Evolutionary conservation across 2,797 vertebrate species (phyloP).

Genomic region (Melanotaenia parkinsoni): DNA sequence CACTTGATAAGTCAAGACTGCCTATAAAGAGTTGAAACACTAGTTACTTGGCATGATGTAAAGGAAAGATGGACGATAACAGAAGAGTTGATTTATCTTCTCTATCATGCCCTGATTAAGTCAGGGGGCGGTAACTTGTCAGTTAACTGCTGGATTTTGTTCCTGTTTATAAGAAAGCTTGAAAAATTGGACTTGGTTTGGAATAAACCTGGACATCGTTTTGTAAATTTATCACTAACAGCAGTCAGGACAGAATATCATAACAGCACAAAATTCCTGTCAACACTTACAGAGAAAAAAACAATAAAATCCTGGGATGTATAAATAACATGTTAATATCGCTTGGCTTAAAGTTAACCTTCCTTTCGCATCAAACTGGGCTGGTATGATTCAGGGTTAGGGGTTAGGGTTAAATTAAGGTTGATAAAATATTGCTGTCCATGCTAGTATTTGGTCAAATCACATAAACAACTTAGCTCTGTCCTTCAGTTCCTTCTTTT

Average conservation of each 20-base stretch:
- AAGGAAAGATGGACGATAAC: conserved; percentile 43
- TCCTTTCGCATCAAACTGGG: not conserved
- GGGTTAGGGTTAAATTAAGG: not conserved
- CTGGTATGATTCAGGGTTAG: not conserved
- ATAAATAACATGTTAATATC: conserved; percentile 23
- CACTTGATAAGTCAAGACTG: conserved; percentile 25
- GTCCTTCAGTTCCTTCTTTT: conserved; percentile 32
- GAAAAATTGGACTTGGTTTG: conserved; percentile 23
- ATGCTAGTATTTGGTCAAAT: conserved; percentile 47
- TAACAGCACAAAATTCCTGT: conserved; percentile 17
- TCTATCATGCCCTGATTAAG: conserved; percentile 23
- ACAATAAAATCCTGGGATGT: conserved; percentile 36
- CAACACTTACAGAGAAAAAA: conserved; percentile 27
- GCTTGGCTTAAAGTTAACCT: conserved; percentile 24
- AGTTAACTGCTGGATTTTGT: conserved; percentile 21
- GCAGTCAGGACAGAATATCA: conserved; percentile 22
- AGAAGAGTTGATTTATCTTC: conserved; percentile 26
- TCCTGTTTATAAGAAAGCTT: conserved; percentile 8
- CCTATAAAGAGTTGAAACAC: conserved; percentile 35
- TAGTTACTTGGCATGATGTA: conserved; percentile 36
- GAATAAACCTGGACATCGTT: conserved; percentile 17
- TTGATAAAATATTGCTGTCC: conserved; percentile 1
- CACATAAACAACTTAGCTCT: conserved; percentile 20
- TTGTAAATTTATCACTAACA: not conserved
- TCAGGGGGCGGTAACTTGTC: conserved; percentile 30